Conservation (phyloP, 2,888 invertebrate species). For the Lucinisca nassula region DNA sequence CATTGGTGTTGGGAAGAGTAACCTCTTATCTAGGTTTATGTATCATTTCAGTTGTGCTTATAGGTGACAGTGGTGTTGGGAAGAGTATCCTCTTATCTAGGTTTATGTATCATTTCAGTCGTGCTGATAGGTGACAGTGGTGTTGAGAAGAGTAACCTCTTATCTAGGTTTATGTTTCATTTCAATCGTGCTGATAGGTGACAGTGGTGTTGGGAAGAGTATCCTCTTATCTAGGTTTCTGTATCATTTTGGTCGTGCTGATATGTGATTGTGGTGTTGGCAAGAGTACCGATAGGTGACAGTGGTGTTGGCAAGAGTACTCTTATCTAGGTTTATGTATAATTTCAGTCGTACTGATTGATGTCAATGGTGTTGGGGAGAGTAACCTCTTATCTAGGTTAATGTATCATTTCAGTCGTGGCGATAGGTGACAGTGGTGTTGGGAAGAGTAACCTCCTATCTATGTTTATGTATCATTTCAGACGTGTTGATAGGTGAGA, state of each 20-base stretch:
- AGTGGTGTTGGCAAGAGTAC: background rate
- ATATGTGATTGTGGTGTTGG: no score
- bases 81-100: conserved; percentile 99
- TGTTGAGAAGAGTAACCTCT: conserved; percentile 99
- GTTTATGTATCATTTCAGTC: conserved; percentile 99
- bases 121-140: conserved; percentile 99
- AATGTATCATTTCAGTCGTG: background rate
- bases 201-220: conserved; percentile 3
- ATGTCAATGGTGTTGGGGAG: background rate
- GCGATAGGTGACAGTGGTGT: background rate
- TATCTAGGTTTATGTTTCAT: conserved; percentile 97
- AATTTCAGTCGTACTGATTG: background rate
- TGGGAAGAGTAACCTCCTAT: background rate
- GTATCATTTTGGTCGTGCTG: no score
- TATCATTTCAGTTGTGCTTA: conserved; percentile 96
- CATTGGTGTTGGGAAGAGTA: conserved; percentile 1
- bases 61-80: conserved; percentile 99
- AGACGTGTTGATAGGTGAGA: conserved; percentile 99
- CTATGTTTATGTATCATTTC: conserved; percentile 86
- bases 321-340: no score
- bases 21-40: background rate
- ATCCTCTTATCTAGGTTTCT: background rate
- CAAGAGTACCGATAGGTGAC: background rate
- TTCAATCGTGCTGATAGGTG: background rate
- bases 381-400: background rate